Conservation (phyloP, 92 coral and sea anemone species). For the Virgularia gustaviana region DNA sequence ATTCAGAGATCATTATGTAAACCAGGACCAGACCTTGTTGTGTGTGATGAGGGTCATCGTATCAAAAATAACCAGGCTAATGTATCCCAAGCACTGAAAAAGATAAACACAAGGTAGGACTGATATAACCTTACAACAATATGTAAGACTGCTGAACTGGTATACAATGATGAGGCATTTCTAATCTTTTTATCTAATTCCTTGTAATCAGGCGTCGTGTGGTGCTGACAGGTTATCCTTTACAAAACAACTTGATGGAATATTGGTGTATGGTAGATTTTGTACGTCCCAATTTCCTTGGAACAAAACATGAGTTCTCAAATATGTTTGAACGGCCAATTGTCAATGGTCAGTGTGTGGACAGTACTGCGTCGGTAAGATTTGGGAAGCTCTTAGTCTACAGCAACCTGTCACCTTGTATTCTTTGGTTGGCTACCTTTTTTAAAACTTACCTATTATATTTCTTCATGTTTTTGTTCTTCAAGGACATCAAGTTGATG, state of each 20-base stretch:
- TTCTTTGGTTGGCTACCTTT: not conserved
- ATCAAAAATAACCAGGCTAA: constrained; percentile 87
- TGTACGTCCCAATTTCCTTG: constrained; percentile 93
- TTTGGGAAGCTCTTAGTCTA: not conserved
- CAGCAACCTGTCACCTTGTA: not conserved
- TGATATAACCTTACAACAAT: not conserved
- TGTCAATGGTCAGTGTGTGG: constrained; percentile 89
- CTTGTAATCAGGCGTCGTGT: constrained; percentile 96
- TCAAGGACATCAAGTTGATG: constrained; percentile 81
- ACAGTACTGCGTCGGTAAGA: constrained; percentile 93
- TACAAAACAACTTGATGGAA: constrained; percentile 89
- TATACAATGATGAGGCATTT: not conserved
- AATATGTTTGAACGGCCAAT: constrained; percentile 99
- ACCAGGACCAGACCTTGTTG: constrained; percentile 90
- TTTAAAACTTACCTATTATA: not conserved
- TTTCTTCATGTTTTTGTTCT: not conserved
- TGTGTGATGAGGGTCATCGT: constrained; percentile 96
- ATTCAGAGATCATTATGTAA: constrained; percentile 77
- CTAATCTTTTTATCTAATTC: not conserved
- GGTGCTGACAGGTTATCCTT: constrained; percentile 90
- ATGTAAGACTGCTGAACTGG: not conserved
- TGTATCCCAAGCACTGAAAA: constrained; percentile 84
- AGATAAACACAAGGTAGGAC: constrained; percentile 72
- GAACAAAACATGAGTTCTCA: constrained; percentile 84
- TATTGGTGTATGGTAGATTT: constrained; percentile 99